phyloP scores from a whole-genome alignment of 2,888 invertebrate species.

The Magallana nippona region DNA sequence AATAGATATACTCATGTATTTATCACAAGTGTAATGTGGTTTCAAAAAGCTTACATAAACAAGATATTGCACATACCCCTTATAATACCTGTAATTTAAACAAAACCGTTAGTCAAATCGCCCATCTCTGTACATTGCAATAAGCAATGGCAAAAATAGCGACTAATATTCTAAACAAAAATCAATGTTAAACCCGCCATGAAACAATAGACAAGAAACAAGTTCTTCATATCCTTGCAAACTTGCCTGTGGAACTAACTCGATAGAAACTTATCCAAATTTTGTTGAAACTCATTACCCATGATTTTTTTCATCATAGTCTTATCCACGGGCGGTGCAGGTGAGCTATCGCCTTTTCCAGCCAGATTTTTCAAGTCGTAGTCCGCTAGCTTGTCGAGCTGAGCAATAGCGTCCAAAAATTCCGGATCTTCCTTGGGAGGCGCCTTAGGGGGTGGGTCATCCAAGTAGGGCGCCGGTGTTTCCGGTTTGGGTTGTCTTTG shows the following conservation, averaged over 20 bases:
- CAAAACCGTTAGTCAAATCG: too few relatives aligned
- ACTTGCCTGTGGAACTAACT: not conserved
- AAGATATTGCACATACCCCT: too few relatives aligned
- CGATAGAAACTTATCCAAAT: constrained; percentile 35
- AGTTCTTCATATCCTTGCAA: not conserved
- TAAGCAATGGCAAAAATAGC: too few relatives aligned
- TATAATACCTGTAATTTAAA: too few relatives aligned
- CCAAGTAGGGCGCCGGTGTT: constrained; percentile 34
- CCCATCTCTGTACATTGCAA: too few relatives aligned
- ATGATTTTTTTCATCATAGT: constrained; percentile 38
- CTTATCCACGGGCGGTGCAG: constrained; percentile 38
- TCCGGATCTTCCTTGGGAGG: constrained; percentile 37
- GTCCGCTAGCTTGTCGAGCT: constrained; percentile 42
- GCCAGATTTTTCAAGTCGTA: constrained; percentile 39
- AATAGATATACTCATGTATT: too few relatives aligned
- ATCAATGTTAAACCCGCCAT: too few relatives aligned
- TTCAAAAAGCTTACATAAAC: too few relatives aligned
- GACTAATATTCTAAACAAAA: too few relatives aligned
- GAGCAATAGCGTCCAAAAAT: constrained; percentile 29
- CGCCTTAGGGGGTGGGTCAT: constrained; percentile 2
- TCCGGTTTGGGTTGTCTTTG: constrained; percentile 35
- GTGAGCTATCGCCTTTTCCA: constrained; percentile 32
- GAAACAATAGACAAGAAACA: not conserved
- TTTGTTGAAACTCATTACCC: constrained; percentile 39
- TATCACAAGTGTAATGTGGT: too few relatives aligned